phyloP scores from a whole-genome alignment of 2,113 vertebrate genomes.

The Hyperopisus bebe region DNA sequence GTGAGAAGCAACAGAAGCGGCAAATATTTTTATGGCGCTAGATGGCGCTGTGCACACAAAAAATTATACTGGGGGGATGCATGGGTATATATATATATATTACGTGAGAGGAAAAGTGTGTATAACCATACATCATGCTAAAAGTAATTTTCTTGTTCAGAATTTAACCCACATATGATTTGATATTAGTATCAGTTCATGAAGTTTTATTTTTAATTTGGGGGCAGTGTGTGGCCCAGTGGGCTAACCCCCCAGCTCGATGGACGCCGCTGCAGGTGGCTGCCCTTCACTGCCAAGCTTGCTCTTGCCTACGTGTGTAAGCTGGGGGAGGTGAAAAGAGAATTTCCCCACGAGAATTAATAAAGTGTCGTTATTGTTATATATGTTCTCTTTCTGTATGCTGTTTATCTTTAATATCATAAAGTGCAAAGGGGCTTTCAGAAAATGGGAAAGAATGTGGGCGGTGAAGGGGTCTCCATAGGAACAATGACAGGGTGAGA shows the following conservation, averaged over 20 bases:
- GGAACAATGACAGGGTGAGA: background rate
- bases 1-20: background rate
- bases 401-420: background rate
- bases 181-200: background rate
- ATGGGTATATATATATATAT: background rate
- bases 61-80: background rate
- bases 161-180: background rate
- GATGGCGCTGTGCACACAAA: background rate
- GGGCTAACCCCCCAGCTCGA: background rate
- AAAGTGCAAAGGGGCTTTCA: background rate
- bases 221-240: background rate
- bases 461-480: background rate
- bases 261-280: background rate
- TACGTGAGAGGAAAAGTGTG: background rate
- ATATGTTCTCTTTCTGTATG: background rate
- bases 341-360: background rate
- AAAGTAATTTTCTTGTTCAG: background rate
- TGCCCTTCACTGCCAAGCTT: background rate
- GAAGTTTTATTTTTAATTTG: background rate
- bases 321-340: background rate
- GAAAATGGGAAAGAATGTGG: background rate
- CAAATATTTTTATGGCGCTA: background rate
- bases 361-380: background rate
- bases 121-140: background rate
- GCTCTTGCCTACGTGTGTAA: background rate